phyloP scores from a whole-genome alignment of 2,797 vertebrate species.

The Hydrolagus colliei region DNA sequence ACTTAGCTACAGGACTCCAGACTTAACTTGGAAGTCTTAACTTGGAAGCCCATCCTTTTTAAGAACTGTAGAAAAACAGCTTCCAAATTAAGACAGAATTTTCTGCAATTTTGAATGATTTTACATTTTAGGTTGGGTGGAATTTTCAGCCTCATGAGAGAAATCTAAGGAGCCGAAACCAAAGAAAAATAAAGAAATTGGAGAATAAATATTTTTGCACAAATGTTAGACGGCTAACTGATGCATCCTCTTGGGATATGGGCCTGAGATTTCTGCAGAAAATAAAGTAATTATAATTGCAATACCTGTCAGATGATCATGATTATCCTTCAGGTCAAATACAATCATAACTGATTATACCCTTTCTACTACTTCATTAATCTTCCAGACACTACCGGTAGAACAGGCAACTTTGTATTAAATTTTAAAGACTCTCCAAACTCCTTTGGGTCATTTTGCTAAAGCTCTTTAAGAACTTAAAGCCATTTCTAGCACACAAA shows the following conservation, averaged over 20 bases:
- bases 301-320: conserved; percentile 12
- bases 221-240: no score
- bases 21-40: no score
- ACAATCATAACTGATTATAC: conserved; percentile 23
- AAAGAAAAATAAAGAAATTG: no score
- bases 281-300: conserved; percentile 12
- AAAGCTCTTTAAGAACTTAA: conserved; percentile 1
- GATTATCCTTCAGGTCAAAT: conserved; percentile 23
- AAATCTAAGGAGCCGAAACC: no score
- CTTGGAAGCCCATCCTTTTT: no score
- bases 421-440: conserved; percentile 18
- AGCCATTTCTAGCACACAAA: conserved; percentile 4
- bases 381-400: conserved; percentile 7
- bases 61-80: no score
- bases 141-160: no score
- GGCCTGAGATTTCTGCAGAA: background rate
- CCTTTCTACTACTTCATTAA: conserved; percentile 22
- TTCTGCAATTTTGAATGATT: no score
- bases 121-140: no score
- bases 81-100: no score
- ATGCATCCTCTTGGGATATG: background rate
- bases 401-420: conserved; percentile 20
- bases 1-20: no score
- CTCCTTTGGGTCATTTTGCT: background rate
- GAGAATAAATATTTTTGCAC: no score